Base-by-base conservation (phyloP, 1,140 invertebrate species). In the Galleria mellonella region DNA sequence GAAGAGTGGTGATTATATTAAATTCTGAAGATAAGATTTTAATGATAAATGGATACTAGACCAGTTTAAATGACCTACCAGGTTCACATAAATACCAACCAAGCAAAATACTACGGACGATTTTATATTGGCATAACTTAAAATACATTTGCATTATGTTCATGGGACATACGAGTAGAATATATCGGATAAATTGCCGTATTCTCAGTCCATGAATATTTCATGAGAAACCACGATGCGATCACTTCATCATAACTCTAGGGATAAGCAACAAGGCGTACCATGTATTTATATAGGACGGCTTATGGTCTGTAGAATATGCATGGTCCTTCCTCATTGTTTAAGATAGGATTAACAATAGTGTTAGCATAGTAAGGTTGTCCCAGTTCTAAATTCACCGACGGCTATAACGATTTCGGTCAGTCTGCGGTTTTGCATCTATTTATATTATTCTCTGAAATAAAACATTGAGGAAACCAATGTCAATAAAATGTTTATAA, bases 161-260 rank as follows among this genome's bases (percentile, higher is more conserved):
- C 67, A 59, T 54, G 51, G 58, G 62, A 65, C 61, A 62, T 51
- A 23, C 17, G 17, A 23, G 17, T 23, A 39, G 65, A 59, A 60
- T 70, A 70, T 72, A 70, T 72, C 58, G 58, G 54, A 54, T 55
- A 72, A 74, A 79, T 79, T 70, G 70, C 65, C 63, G 68, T 61
- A 70, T 72, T 66, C 68, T 68, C 49, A 31, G 40, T 27, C 51
- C 48, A 73, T 75, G 72, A 72, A 78, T 78, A 78, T 74, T 78
- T 52, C 66, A 78, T 75, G 68, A 78, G 67, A 39, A 57, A 44
- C 55, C 53, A 60, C 46, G 47, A 53, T 51, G 45, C 56, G 67
- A 75, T 75, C 63, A 58, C 63, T 73, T 66, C 62, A 71, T 72
- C 64, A 66, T 67, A 64, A 50, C 55, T 51, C 54, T 47, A 51